Evolutionary conservation across 2,113 vertebrate species (phyloP).

Genomic region (Heterochromis multidens): DNA sequence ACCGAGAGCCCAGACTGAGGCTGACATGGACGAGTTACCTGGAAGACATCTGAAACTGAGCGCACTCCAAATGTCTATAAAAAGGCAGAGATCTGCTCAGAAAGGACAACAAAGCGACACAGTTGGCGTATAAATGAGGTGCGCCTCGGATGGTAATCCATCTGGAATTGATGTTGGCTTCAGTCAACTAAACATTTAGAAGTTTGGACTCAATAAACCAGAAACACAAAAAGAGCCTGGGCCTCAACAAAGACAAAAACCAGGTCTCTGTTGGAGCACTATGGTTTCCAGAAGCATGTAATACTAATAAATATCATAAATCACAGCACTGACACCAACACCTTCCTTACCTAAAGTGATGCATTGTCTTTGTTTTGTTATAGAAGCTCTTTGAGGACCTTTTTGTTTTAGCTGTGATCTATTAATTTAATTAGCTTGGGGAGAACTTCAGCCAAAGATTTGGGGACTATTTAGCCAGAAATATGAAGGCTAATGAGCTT

Average conservation of each 20-base stretch:
- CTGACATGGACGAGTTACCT: neutral
- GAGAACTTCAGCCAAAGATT: neutral
- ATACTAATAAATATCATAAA: neutral
- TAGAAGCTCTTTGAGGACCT: neutral
- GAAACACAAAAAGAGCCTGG: neutral
- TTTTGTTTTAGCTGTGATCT: neutral
- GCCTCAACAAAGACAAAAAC: neutral
- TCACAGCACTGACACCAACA: neutral
- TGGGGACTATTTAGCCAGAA: neutral
- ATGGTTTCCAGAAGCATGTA: neutral
- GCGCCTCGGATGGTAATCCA: neutral
- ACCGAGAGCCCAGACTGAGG: neutral
- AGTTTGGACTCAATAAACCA: neutral
- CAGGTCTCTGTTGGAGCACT: neutral
- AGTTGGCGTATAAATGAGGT: neutral
- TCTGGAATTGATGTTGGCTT: neutral
- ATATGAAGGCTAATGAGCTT: neutral
- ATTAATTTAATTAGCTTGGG: neutral
- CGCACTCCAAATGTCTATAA: neutral
- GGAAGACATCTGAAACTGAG: neutral
- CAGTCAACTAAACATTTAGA: neutral
- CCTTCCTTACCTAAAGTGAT: neutral
- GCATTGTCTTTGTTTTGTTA: neutral
- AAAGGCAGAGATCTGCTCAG: neutral
- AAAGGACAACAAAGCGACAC: neutral